Percentiles rank a stretch among this genome's conserved stretches.
phyloP scores from a whole-genome alignment of 1,140 invertebrate species.

The Cydia pomonella region DNA sequence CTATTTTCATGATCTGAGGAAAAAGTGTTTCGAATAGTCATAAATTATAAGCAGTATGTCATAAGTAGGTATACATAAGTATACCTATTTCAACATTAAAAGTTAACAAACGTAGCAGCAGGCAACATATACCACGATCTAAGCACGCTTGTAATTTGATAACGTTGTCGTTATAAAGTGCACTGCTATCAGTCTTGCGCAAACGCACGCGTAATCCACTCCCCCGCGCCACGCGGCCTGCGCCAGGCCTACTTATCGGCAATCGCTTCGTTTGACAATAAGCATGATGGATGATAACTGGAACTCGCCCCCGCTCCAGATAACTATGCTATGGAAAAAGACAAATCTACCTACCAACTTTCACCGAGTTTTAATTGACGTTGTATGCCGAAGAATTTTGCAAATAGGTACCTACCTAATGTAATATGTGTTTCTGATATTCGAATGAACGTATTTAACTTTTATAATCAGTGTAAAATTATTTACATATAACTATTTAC shows the following conservation, averaged over 20 bases:
- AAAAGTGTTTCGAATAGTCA: no score
- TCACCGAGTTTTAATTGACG: not conserved
- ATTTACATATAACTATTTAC: no score
- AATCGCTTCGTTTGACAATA: slow-evolving; percentile 5
- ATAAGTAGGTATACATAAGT: no score
- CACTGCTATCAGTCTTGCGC: not conserved
- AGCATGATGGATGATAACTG: slow-evolving; percentile 17
- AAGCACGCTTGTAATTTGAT: slow-evolving; percentile 1
- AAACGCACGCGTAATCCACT: slow-evolving; percentile 10
- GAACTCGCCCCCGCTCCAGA: not conserved
- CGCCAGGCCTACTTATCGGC: not conserved
- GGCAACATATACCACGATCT: not conserved
- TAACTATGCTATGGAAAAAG: not conserved
- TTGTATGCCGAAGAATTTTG: not conserved
- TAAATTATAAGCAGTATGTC: no score
- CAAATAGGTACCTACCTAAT: not conserved
- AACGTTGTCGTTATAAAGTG: not conserved
- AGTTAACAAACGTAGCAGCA: not conserved
- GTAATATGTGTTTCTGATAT: not conserved
- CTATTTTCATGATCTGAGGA: no score
- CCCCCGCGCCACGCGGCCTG: not conserved
- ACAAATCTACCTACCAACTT: not conserved
- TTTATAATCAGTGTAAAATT: no score
- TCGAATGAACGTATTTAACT: no score
- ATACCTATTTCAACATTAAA: no score